Percentiles rank a stretch among this genome's conserved stretches.
Conservation (phyloP, 2,797 vertebrate species). For the Spheniscus humboldti region DNA sequence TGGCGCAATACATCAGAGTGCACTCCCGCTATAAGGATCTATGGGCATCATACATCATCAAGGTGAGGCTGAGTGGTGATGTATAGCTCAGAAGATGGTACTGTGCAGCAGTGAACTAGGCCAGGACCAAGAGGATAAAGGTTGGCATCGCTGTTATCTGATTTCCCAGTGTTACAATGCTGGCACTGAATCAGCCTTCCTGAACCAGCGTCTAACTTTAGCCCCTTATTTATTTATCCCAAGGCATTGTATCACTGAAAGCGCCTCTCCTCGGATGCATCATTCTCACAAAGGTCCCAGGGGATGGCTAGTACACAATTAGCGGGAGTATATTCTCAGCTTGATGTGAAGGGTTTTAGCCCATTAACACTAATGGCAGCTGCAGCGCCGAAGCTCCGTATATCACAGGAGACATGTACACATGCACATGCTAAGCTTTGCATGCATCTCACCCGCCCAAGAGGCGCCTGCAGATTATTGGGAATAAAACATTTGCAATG, state of each 20-base stretch:
- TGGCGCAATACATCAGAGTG: conserved; percentile 68
- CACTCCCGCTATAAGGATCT: conserved; percentile 64
- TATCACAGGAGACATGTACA: neutral
- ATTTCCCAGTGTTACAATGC: neutral
- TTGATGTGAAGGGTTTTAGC: neutral
- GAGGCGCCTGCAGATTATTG: neutral
- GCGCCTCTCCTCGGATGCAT: neutral
- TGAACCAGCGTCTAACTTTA: neutral
- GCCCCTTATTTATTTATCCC: conserved; percentile 22
- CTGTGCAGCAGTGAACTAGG: conserved; percentile 19
- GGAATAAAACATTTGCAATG: neutral
- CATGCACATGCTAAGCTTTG: neutral
- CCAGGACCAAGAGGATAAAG: conserved; percentile 50
- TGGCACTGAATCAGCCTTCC: conserved; percentile 23
- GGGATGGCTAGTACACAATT: neutral
- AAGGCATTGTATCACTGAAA: neutral
- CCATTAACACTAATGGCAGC: neutral
- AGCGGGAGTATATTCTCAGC: neutral
- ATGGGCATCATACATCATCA: conserved; percentile 75
- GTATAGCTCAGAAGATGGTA: conserved; percentile 67
- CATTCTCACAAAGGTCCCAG: neutral
- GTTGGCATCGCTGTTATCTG: neutral
- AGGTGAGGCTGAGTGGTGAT: conserved; percentile 58
- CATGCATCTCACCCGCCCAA: neutral
- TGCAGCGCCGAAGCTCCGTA: neutral